A percentile compares a stretch with the other conserved stretches of the same genome.
Conservation (phyloP, 2,888 invertebrate genomes). For the Tipula lateralis region DNA sequence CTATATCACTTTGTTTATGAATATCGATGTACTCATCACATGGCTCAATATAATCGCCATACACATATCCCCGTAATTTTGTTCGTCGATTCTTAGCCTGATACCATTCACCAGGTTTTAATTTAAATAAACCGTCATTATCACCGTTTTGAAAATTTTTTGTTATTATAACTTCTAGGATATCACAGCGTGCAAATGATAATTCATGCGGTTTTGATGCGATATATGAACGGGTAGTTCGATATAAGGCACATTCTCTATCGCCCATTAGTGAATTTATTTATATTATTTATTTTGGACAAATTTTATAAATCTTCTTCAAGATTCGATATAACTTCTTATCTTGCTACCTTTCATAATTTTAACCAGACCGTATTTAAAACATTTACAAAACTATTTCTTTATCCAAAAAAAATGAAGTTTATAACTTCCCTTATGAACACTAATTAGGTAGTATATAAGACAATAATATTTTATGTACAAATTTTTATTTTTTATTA, state of each 20-base stretch:
- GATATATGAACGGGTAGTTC: not conserved
- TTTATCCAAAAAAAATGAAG: not conserved
- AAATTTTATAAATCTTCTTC: not conserved
- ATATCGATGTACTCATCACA: not conserved
- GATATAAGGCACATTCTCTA: not conserved
- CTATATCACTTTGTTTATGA: not conserved
- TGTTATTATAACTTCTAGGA: not conserved
- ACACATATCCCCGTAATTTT: not conserved
- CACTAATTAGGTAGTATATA: not conserved
- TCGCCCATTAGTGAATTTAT: too few relatives aligned
- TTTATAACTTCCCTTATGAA: not conserved
- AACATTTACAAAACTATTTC: not conserved
- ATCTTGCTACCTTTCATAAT: not conserved
- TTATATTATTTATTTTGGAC: not conserved
- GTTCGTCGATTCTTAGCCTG: not conserved
- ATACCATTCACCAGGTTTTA: not conserved
- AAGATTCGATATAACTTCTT: not conserved
- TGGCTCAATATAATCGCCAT: not conserved
- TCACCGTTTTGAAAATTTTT: not conserved
- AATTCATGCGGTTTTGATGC: constrained; percentile 4
- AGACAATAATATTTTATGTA: not conserved
- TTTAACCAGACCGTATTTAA: not conserved
- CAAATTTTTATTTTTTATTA: not conserved
- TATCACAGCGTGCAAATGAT: constrained; percentile 7
- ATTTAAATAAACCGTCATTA: not conserved